A percentile compares a stretch with the other conserved stretches of the same genome.
Evolutionary conservation across 2,113 vertebrate species (phyloP).

Genomic region (Labeo catla): DNA sequence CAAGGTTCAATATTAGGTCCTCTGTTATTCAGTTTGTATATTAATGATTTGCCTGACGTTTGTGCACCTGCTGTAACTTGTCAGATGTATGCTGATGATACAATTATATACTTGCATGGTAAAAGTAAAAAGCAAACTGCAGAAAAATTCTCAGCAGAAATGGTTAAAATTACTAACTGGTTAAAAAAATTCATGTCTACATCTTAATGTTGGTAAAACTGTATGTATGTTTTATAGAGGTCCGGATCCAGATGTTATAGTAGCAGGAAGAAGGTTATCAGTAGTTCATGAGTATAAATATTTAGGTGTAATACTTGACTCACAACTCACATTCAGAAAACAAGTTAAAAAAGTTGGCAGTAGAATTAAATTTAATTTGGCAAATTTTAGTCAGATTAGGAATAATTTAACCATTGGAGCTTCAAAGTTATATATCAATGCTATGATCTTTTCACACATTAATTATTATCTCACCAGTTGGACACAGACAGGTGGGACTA

Average conservation of each 20-base stretch:
- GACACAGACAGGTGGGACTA: not conserved
- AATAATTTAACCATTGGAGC: too few species aligned
- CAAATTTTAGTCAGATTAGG: not conserved
- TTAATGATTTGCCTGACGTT: not conserved
- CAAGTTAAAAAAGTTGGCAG: not conserved
- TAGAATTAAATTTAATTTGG: not conserved
- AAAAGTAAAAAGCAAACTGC: not conserved
- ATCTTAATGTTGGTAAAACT: not conserved
- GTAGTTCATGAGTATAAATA: not conserved
- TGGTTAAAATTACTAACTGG: not conserved
- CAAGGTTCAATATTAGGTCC: not conserved
- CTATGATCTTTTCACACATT: too few species aligned
- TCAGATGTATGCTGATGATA: conserved; percentile 8
- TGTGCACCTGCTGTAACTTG: not conserved
- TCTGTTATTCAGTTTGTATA: not conserved
- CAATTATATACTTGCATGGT: not conserved
- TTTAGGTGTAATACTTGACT: not conserved
- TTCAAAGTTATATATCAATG: too few species aligned
- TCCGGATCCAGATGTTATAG: not conserved
- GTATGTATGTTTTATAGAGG: not conserved
- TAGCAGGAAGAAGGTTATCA: not conserved
- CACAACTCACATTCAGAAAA: not conserved
- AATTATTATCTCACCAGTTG: too few species aligned
- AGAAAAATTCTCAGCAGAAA: not conserved
- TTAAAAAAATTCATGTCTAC: not conserved